Evolutionary conservation across 2,888 invertebrate genomes (phyloP).

Genomic region (Cataglyphis cursor): DNA sequence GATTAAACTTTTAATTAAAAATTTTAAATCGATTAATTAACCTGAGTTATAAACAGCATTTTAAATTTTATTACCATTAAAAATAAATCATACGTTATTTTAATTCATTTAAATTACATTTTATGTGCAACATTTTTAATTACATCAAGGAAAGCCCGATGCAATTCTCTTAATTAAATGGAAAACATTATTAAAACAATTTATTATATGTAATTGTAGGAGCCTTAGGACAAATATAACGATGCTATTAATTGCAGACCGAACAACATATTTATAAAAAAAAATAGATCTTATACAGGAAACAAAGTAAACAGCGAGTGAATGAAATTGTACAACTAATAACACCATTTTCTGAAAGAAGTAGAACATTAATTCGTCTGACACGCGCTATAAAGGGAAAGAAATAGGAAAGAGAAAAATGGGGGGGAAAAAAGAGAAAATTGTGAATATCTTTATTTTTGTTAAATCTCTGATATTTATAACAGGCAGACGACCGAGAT

Average conservation of each 20-base stretch:
- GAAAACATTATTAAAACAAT: background rate
- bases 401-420: background rate
- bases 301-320: slow-evolving; percentile 8
- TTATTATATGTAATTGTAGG: background rate
- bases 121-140: background rate
- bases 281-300: background rate
- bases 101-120: slow-evolving; percentile 12
- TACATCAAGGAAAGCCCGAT: background rate
- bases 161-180: slow-evolving; percentile 5
- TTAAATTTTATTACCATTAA: slow-evolving; percentile 6
- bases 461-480: slow-evolving; percentile 39
- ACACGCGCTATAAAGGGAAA: background rate
- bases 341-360: background rate
- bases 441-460: slow-evolving; percentile 26
- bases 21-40: background rate
- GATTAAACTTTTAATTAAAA: slow-evolving; percentile 33
- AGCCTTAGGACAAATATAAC: background rate
- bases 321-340: slow-evolving; percentile 2
- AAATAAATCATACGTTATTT: slow-evolving; percentile 9
- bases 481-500: background rate
- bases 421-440: background rate
- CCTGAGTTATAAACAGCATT: background rate
- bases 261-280: background rate
- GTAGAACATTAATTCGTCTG: background rate
- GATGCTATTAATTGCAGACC: background rate